Conservation (phyloP, 2,888 invertebrate genomes). For the Chloromyia formosa region DNA sequence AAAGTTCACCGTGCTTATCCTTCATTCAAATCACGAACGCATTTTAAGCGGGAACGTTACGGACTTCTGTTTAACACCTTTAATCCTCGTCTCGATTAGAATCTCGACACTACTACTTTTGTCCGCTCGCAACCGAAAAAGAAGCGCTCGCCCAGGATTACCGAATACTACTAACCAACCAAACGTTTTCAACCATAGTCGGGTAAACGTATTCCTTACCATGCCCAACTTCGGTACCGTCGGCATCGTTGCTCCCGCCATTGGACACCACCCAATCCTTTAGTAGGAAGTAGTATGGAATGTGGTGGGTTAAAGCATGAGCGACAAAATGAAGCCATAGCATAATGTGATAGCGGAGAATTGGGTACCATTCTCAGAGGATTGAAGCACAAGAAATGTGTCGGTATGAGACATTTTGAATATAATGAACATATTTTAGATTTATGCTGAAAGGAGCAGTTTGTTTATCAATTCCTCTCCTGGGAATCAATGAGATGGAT, state of each 20-base stretch:
- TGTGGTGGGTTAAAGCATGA: background rate
- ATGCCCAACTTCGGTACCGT: background rate
- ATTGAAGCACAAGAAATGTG: background rate
- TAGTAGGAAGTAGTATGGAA: conserved; percentile 2
- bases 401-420: no score
- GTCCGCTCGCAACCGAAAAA: background rate
- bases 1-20: background rate
- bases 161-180: conserved; percentile 36
- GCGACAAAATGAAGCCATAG: background rate
- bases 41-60: conserved; percentile 14
- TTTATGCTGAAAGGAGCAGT: no score
- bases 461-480: no score
- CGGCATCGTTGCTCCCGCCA: conserved; percentile 5
- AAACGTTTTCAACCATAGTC: conserved; percentile 8
- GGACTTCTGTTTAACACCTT: conserved; percentile 10
- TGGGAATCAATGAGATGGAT: no score
- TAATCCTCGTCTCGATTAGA: background rate
- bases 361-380: conserved; percentile 15
- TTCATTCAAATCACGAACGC: background rate
- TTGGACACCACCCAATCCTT: conserved; percentile 22
- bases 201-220: conserved; percentile 24
- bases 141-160: conserved; percentile 7
- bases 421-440: no score
- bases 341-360: conserved; percentile 26
- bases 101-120: background rate